Base-by-base conservation (phyloP, 1,140 invertebrate genomes). In the Drosophila sproati region DNA sequence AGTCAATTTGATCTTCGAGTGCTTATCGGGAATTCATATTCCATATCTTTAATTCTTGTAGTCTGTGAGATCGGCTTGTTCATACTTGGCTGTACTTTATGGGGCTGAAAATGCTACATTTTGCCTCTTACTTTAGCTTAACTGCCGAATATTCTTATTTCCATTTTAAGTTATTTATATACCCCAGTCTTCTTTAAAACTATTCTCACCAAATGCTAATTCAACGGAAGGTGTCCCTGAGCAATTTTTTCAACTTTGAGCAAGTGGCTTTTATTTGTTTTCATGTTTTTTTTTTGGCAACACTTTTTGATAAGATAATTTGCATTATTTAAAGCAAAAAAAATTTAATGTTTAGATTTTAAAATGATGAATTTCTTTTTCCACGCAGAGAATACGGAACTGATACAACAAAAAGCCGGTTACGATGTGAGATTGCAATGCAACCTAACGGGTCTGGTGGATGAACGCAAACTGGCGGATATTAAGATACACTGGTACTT, bases 401-500 rank as follows among this genome's bases (percentile, higher is more conserved):
- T 91, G 7, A 91, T 92, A 62, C 91, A 92, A 10, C 91, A 92
- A 64, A 73, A 77, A 5, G 77, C 77, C 41, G 91, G 91, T 28
- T 82, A 78, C 20, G 85, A 92, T 62, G 82, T 92, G 5, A 75
- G 69, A 51, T 32, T 92, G 61, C 91, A 91, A 51, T 92, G 91
- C 60, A 79, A 86, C 55, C 75, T 91, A 8, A 87, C 80, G 10
- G 88, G 88, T 3, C 50, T 92, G 29, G 68, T 92, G 3, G 78
- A 85, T 57, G 91, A 88, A 7, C 60, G 69, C 1, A 80, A 67
- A 63, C 28, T 88, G 45, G 45, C 60, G 5, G 73, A 86, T 10
- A 90, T 85, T 2, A 85, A 87, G 39, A 88, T 92, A 57, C 78
- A 91, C 55, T 92, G 91, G 91, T 92, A 76, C 63, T 92, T 92